Base-by-base conservation (phyloP, 2,888 invertebrate species). In the Metalampra italica region DNA sequence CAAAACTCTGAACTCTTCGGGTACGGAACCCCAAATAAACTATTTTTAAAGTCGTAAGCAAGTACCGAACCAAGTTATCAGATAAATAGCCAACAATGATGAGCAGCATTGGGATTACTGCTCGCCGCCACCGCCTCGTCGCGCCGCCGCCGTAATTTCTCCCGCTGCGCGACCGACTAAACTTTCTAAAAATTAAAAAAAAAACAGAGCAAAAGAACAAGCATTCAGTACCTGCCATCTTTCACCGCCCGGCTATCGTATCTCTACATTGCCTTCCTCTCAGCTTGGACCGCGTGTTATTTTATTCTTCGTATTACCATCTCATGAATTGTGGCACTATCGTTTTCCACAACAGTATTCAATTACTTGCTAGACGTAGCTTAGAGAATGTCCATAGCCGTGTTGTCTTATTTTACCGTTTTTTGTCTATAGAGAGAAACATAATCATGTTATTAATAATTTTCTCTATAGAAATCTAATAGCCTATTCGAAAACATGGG, bases 101-200 rank as follows among this genome's bases (percentile, higher is more conserved):
- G 82, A 79, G 74, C 74, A 75, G 69, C 71, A 75, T 72, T 72
- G 73, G 78, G 77, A 79, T 78, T 78, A 77, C 72, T 71, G 69
- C 69, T 70, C 71, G 55, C 43, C 46, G 44, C 46, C 74, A 72
- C 68, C 66, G 76, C 36, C n/a, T n/a, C n/a, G n/a, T n/a, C 3
- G 36, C 71, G 54, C 42, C 45, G 43, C 46, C 74, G 73, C 68
- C 66, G 76, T 83, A 85, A 86, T 89, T 88, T 89, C 87, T 80
- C 87, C 77, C 73, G 81, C 80, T 58, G 78, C 29, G 83, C 81
- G 79, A 74, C 79, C 79, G 78, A 80, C 82, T 77, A 74, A 79
- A 88, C 89, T 89, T 89, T 89, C 89, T 89, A 89, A 89, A 88
- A 85, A 84, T 81, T 75, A 78, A 76, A 53, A 58, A 78, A 79